Evolutionary conservation across 2,888 invertebrate species (phyloP).

Genomic region (Acleris sparsana): DNA sequence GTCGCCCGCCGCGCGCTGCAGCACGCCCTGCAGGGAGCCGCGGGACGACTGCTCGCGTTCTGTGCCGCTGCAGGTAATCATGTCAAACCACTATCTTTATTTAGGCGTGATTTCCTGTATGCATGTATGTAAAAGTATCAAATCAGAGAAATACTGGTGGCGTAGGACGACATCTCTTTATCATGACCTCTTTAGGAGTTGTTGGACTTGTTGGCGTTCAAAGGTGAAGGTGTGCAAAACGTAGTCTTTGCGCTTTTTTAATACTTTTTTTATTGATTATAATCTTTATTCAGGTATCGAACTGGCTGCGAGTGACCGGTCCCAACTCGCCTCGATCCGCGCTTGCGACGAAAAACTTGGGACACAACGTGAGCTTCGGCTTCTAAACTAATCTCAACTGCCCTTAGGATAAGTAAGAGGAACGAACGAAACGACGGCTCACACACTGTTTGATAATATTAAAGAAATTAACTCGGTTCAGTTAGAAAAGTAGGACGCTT

Average conservation of each 20-base stretch:
- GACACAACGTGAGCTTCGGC: conserved; percentile 75
- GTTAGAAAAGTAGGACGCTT: too few species aligned
- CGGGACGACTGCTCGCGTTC: conserved; percentile 37
- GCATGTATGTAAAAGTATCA: too few species aligned
- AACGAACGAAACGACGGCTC: neutral
- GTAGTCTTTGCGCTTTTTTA: too few species aligned
- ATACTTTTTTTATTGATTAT: neutral
- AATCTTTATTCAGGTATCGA: conserved; percentile 61
- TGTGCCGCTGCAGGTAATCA: conserved; percentile 64
- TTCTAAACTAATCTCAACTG: conserved; percentile 48
- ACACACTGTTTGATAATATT: neutral
- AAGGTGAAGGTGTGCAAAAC: too few species aligned
- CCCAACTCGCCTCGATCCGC: conserved; percentile 82
- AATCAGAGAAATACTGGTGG: too few species aligned
- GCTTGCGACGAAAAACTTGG: conserved; percentile 60
- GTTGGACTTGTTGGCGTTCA: too few species aligned
- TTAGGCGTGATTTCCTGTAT: too few species aligned
- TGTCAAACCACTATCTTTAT: too few species aligned
- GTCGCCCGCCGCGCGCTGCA: conserved; percentile 45
- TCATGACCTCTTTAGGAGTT: too few species aligned
- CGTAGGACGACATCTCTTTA: too few species aligned
- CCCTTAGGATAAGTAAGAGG: neutral
- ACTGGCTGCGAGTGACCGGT: conserved; percentile 84
- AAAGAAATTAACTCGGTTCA: too few species aligned
- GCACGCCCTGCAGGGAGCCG: conserved; percentile 60